Evolutionary conservation across 2,888 invertebrate genomes (phyloP).

Genomic region (Ecliptopera silaceata): DNA sequence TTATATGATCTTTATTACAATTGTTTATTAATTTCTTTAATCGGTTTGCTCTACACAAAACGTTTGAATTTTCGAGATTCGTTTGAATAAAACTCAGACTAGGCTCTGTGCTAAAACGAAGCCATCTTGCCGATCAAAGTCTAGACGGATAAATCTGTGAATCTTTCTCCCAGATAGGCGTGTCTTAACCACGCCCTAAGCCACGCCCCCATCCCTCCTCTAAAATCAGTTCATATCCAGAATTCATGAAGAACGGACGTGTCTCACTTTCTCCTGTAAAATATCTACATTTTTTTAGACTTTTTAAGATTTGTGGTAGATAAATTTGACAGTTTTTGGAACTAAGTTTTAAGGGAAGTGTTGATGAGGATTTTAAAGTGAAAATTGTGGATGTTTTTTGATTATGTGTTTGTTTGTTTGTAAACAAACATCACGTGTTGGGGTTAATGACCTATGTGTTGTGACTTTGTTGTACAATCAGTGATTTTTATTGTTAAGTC

Average conservation of each 20-base stretch:
- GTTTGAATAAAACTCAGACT: too few species aligned
- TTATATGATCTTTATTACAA: too few species aligned
- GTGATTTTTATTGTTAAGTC: too few species aligned
- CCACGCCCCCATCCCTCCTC: constrained; percentile 24
- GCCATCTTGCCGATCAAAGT: constrained; percentile 28
- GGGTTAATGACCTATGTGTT: constrained; percentile 26
- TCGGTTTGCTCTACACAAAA: too few species aligned
- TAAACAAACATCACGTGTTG: constrained; percentile 46
- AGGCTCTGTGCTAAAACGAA: constrained; percentile 1
- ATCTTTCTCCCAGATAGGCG: constrained; percentile 18
- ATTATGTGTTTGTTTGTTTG: constrained; percentile 42
- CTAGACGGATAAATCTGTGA: constrained; percentile 30
- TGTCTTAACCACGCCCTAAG: constrained; percentile 24
- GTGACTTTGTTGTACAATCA: not conserved
- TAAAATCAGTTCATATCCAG: constrained; percentile 20
- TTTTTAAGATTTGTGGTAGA: constrained; percentile 4
- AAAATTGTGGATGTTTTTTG: not conserved
- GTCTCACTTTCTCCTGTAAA: not conserved
- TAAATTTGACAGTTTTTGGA: not conserved
- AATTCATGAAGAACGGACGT: constrained; percentile 24
- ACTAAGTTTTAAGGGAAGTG: not conserved
- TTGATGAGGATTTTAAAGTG: not conserved
- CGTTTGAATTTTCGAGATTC: too few species aligned
- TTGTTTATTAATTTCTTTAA: too few species aligned
- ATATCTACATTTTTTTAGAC: constrained; percentile 7